Evolutionary conservation across 2,113 vertebrate species (phyloP), one percentile per base, ranked within the genome.

Genomic region (Eleginops maclovinus): DNA sequence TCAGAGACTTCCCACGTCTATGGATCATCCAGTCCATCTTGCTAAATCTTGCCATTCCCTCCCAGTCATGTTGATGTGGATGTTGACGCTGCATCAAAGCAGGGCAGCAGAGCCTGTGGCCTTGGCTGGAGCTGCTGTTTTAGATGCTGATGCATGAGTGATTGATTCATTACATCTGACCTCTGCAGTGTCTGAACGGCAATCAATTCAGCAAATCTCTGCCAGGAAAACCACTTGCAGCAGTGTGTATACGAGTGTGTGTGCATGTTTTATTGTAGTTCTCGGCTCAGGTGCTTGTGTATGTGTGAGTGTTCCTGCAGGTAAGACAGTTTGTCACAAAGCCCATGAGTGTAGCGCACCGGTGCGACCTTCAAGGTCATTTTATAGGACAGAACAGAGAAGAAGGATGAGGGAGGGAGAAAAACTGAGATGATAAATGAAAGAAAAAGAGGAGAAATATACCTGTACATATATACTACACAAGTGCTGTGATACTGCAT

Each of bases 111-210:
- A 77, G 84, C 55, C 41, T 3, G 40, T 64, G 77, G 84, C 87
- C 81, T 87, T 40, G 78, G 83, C 68, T 77, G 68, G 14, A 8
- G 75, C 77, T 67, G 76, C 79, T 77, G 66, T 53, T 75, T 61
- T 59, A 11, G 59, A 71, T 86, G 85, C 80, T 88, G 87, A 85
- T 84, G 86, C 63, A 56, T 86, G 83, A 63, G 77, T 77, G 88
- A 91, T 91, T 84, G 91, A 91, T 91, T 90, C 78, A 88, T 89
- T 75, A 85, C 28, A 72, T 89, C 83, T 88, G 90, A 91, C 91
- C 90, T 91, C 85, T 67, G 87, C 82, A 68, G 72, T 61, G 84
- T 87, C 89, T 87, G 82, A 84, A 44, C 82, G 59, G 70, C 43
- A 19, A 92, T 93, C 91, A 87, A 91, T 93, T 75, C 47, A 75